Conservation (phyloP, 2,113 vertebrate genomes). For the Paedocypris sp. region DNA sequence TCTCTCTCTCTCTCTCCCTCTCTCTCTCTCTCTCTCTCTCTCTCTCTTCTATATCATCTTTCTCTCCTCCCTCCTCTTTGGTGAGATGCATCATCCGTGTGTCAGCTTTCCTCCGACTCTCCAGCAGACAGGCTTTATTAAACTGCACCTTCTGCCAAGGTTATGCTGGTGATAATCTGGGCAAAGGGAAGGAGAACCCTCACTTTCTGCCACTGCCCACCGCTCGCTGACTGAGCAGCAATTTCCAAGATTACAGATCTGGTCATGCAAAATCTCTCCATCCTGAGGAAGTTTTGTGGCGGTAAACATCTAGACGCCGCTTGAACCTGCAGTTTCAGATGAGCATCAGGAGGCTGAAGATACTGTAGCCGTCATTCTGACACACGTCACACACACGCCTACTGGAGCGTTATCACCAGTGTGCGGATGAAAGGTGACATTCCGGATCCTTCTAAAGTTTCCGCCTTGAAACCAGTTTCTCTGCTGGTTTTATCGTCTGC, state of each 20-base stretch:
- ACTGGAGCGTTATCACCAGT: no score
- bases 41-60: no score
- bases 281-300: not conserved
- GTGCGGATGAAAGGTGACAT: no score
- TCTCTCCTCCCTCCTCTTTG: no score
- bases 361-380: no score
- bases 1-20: no score
- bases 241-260: conserved; percentile 32
- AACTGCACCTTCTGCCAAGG: conserved; percentile 26
- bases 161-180: conserved; percentile 28
- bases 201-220: conserved; percentile 20
- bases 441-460: no score
- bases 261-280: conserved; percentile 20
- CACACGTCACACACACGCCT: no score
- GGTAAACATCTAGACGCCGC: conserved; percentile 1
- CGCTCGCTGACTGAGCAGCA: conserved; percentile 24
- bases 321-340: not conserved
- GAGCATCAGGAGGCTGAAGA: not conserved
- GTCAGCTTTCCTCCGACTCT: not conserved
- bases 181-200: no score
- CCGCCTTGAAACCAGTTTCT: no score
- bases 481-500: no score
- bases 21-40: no score
- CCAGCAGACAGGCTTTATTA: conserved; percentile 23
- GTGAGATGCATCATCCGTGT: conserved; percentile 10